Evolutionary conservation across 2,113 vertebrate genomes (phyloP).

Genomic region (Rhadina sibilatrix): DNA sequence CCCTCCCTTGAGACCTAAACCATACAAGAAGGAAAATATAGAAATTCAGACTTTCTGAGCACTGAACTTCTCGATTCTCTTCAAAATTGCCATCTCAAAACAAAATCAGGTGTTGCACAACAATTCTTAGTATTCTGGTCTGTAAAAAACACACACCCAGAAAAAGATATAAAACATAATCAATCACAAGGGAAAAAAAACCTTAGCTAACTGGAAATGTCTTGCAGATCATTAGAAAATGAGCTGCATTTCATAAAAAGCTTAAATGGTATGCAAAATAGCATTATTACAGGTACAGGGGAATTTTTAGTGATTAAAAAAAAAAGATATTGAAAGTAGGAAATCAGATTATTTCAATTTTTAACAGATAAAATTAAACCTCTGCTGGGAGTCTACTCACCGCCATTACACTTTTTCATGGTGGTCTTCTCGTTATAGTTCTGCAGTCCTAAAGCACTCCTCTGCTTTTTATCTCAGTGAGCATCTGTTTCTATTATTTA

Average conservation of each 20-base stretch:
- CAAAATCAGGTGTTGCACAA: neutral
- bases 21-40: neutral
- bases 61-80: neutral
- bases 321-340: neutral
- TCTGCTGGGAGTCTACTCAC: neutral
- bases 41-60: neutral
- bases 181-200: neutral
- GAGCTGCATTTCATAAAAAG: neutral
- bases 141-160: neutral
- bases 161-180: neutral
- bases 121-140: neutral
- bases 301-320: neutral
- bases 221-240: neutral
- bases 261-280: neutral
- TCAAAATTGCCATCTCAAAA: neutral
- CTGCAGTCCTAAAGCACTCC: neutral
- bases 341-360: neutral
- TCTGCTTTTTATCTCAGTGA: slow-evolving; percentile 1
- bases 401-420: neutral
- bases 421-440: neutral
- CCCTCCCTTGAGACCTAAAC: neutral
- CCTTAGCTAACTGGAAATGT: neutral
- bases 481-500: slow-evolving; percentile 62
- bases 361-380: neutral
- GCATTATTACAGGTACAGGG: neutral